Evolutionary conservation across 2,797 vertebrate species (phyloP), one percentile per base, ranked within the genome.

Genomic region (Helarctos malayanus): DNA sequence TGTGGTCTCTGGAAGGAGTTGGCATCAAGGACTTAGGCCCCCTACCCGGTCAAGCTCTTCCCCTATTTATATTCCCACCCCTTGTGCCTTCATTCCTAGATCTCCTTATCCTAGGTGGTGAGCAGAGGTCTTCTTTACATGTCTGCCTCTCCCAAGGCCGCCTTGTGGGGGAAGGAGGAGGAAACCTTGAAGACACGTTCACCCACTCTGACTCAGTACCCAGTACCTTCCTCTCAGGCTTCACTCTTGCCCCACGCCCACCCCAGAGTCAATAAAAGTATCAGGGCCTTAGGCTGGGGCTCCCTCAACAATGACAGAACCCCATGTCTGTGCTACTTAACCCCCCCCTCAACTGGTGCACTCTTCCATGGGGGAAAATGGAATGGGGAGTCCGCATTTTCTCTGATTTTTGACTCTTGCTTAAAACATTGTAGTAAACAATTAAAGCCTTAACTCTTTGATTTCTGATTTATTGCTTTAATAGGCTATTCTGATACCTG

Each of bases 381-480:
- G 21, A 81, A 25, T 4, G 12, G 9, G 4, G 27, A 61, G 45
- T 41, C 11, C 4, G 32, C 54, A 32, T 91, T 81, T 65, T 82
- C 25, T 93, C 85, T 56, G 1, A 25, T 49, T 96, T 92, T 81
- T 93, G 21, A 87, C 3, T 69, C 41, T 87, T 73, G 32, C 12
- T 78, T 71, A 49, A 54, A 73, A 29, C 73, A 76, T 18, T n/a
- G 2, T 23, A 32, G 27, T 91, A 78, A 38, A 61, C 18, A 2
- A 49, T 73, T 23, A 78, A 75, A 71, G 5, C 4, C n/a, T 92
- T 89, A 59, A 86, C 29, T 27, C 49, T 89, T 86, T 94, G 7
- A 45, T 61, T 84, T 95, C 87, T 81, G 14, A 25, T 63, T 73
- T 84, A 57, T 45, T 88, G 27, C 27, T 83, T 71, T 84, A 95